Percentiles rank a stretch among this genome's conserved stretches.
These are phyloP conservation scores for Actenoides hombroni DNA, from an alignment of 2,113 vertebrate genomes.

Conservation along the genomic window DNA sequence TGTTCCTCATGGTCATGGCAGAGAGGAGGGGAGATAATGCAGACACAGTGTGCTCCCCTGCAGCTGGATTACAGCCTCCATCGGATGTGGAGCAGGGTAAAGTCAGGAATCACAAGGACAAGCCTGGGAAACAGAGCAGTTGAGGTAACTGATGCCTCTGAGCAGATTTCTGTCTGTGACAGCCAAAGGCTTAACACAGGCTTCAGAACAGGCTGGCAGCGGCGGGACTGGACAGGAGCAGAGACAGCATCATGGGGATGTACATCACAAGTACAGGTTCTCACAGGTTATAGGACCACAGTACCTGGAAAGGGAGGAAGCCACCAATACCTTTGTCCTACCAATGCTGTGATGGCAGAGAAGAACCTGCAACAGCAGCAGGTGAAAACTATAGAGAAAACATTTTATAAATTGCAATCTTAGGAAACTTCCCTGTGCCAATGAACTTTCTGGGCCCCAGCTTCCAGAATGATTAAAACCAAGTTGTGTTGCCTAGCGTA, in stretches of 20 bases:
- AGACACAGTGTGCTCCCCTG: not conserved
- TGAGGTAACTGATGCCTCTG: not conserved
- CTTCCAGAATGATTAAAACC: not conserved
- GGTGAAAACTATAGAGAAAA: not conserved
- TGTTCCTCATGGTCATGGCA: not conserved
- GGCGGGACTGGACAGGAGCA: not conserved
- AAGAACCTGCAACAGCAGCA: not conserved
- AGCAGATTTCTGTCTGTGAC: not conserved
- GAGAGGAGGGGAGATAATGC: not conserved
- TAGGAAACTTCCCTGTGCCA: not conserved
- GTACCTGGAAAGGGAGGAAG: not conserved
- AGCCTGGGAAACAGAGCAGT: not conserved
- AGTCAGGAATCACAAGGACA: not conserved
- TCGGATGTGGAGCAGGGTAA: not conserved
- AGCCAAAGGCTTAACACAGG: not conserved
- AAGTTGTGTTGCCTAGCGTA: not conserved
- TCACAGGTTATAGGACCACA: not conserved
- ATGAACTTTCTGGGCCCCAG: not conserved
- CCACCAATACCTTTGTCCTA: not conserved
- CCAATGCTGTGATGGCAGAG: not conserved
- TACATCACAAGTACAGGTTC: accelerated
- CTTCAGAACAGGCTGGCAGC: not conserved
- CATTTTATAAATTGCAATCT: not conserved
- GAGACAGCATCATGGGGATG: not conserved
- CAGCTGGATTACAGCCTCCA: not conserved